Evolutionary conservation across 2,888 invertebrate genomes (phyloP).

Genomic region (Patella ulyssiponensis): DNA sequence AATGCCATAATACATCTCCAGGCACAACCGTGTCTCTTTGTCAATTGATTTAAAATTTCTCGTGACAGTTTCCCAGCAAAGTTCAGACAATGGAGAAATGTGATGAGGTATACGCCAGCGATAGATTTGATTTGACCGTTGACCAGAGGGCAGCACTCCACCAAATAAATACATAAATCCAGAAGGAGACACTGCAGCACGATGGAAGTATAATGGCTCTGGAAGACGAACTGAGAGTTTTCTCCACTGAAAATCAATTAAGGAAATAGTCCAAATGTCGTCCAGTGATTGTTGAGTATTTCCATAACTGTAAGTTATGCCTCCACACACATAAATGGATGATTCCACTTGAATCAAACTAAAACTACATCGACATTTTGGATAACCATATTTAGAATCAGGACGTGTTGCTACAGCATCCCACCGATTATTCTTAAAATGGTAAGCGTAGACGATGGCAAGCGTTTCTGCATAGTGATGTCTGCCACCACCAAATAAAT

Average conservation of each 20-base stretch:
- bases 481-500: conserved; percentile 45
- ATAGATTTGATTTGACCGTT: conserved; percentile 82
- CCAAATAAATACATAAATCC: conserved; percentile 71
- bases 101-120: conserved; percentile 83
- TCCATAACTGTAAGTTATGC: conserved; percentile 73
- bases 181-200: conserved; percentile 81
- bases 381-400: conserved; percentile 40
- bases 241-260: conserved; percentile 84
- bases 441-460: conserved; percentile 43
- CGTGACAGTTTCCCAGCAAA: conserved; percentile 86
- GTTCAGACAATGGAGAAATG: conserved; percentile 87
- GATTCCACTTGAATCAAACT: conserved; percentile 44
- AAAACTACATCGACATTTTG: conserved; percentile 45
- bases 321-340: conserved; percentile 86
- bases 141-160: conserved; percentile 63
- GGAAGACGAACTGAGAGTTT: conserved; percentile 81
- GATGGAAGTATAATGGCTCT: conserved; percentile 87
- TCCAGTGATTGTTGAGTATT: conserved; percentile 76
- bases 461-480: conserved; percentile 40
- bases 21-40: neutral
- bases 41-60: conserved; percentile 8
- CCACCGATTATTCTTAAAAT: conserved; percentile 44
- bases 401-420: conserved; percentile 31
- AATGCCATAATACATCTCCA: conserved; percentile 21
- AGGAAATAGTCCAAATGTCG: conserved; percentile 87